These are phyloP conservation scores for Selene dorsalis DNA, from an alignment of 2,797 vertebrate genomes.

Conservation along the genomic window DNA sequence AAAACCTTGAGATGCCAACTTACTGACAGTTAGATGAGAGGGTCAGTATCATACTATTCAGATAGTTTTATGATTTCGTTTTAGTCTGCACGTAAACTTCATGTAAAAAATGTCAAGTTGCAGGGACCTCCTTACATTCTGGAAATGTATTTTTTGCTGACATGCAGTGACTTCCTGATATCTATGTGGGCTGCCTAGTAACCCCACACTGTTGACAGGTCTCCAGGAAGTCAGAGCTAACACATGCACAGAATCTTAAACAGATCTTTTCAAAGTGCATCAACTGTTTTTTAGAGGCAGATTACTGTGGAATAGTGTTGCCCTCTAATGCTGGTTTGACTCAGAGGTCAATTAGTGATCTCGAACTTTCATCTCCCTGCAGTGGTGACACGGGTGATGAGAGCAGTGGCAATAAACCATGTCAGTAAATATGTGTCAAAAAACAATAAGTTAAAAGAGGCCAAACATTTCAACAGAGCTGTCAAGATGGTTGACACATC, in stretches of 20 bases:
- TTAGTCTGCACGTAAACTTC: not conserved
- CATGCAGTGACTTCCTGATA: not conserved
- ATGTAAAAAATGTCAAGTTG: not conserved
- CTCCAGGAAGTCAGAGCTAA: conserved; percentile 13
- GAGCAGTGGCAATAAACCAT: not conserved
- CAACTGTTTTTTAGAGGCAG: not conserved
- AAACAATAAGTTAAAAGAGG: not conserved
- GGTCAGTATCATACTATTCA: not conserved
- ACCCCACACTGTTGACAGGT: conserved; percentile 8
- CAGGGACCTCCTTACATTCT: not conserved
- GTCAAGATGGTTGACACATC: not conserved
- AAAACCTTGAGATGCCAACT: not conserved
- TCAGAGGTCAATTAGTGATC: not conserved
- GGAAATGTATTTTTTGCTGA: not conserved
- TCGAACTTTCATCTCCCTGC: not conserved
- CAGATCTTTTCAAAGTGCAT: not conserved
- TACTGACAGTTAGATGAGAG: not conserved
- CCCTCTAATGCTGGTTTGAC: not conserved
- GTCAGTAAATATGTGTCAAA: not conserved
- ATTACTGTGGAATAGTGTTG: not conserved
- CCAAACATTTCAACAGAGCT: not conserved
- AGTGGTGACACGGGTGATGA: not conserved
- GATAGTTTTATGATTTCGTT: not conserved
- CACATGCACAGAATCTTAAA: not conserved
- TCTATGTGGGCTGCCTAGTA: not conserved